phyloP scores from a whole-genome alignment of 2,113 vertebrate species.

The Podarcis raffonei region DNA sequence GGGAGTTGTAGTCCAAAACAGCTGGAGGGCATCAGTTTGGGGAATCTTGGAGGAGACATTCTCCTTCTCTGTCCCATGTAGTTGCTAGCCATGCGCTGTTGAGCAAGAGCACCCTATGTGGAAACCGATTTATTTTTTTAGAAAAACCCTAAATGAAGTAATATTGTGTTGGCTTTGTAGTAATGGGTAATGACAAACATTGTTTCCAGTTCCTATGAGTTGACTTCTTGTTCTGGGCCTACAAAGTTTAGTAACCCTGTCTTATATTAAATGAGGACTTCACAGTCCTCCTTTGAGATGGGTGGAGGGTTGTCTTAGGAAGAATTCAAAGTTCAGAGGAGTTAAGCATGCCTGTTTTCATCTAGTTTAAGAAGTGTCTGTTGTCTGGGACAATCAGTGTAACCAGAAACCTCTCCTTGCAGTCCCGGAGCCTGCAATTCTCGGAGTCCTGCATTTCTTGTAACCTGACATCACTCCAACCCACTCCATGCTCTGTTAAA shows the following conservation, averaged over 20 bases:
- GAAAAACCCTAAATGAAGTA: no score
- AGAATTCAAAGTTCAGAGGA: neutral
- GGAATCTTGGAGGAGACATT: neutral
- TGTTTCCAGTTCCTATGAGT: no score
- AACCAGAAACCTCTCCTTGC: neutral
- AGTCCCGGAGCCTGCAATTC: neutral
- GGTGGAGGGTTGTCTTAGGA: neutral
- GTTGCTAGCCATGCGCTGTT: neutral
- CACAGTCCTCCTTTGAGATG: neutral
- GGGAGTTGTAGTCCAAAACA: no score
- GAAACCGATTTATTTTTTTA: no score
- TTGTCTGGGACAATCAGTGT: neutral
- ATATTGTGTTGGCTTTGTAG: no score
- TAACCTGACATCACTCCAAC: neutral
- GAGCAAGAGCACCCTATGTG: neutral
- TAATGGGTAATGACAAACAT: no score
- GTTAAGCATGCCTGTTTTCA: neutral
- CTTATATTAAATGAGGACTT: no score
- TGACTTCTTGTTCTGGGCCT: no score
- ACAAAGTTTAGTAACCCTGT: no score
- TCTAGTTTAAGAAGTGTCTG: neutral
- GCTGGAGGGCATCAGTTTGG: neutral
- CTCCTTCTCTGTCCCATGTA: neutral
- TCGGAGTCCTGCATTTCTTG: neutral
- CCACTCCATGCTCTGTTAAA: neutral